Evolutionary conservation across 2,888 invertebrate genomes (phyloP).

Genomic region (Noctua janthe): DNA sequence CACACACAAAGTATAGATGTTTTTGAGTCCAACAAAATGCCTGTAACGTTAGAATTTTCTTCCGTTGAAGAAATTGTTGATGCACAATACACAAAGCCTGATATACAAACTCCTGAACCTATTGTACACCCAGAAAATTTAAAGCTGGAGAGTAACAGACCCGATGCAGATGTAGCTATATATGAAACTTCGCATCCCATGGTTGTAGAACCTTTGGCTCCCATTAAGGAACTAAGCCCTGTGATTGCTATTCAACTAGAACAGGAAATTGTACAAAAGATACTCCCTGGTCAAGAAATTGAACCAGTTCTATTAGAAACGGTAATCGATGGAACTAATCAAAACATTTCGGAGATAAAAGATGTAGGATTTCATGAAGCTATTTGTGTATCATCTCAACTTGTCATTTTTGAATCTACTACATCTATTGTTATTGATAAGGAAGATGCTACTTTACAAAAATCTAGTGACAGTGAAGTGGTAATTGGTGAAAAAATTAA

Average conservation of each 20-base stretch:
- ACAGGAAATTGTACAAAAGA: background rate
- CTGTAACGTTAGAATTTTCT: conserved; percentile 1
- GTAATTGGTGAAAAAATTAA: background rate
- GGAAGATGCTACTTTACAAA: background rate
- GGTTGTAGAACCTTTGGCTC: background rate
- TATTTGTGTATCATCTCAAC: conserved; percentile 2
- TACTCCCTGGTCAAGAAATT: conserved; percentile 1
- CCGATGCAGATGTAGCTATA: background rate
- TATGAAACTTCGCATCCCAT: conserved; percentile 9
- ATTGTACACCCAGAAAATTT: background rate
- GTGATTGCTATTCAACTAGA: background rate
- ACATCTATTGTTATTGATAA: background rate
- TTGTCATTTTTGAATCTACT: conserved; percentile 2
- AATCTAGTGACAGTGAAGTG: background rate
- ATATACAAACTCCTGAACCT: background rate
- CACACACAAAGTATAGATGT: conserved; percentile 11
- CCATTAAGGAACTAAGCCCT: background rate
- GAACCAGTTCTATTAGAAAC: conserved; percentile 8
- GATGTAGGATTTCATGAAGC: background rate
- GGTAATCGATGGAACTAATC: background rate
- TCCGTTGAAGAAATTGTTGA: conserved; percentile 6
- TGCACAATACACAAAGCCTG: background rate
- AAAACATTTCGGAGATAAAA: conserved; percentile 8
- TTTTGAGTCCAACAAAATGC: conserved; percentile 17
- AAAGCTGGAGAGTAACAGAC: background rate